Conservation (phyloP, 2,797 vertebrate species). For the Neosilurus hyrtlii region DNA sequence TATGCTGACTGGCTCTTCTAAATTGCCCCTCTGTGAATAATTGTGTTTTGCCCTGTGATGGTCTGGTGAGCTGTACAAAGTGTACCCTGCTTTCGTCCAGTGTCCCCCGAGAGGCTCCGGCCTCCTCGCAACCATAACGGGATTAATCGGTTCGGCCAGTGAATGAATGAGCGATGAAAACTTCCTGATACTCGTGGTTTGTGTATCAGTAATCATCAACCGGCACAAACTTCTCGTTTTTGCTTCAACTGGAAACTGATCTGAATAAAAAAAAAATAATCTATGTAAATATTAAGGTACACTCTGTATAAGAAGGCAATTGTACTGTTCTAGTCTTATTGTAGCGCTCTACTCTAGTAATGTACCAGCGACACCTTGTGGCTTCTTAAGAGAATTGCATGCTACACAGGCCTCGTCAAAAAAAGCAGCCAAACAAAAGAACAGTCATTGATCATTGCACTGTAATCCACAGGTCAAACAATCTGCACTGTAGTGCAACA, state of each 20-base stretch:
- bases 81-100: too few relatives aligned
- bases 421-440: not conserved
- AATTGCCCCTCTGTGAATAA: too few relatives aligned
- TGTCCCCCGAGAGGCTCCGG: too few relatives aligned
- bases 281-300: not conserved
- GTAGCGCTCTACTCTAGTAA: not conserved
- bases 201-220: not conserved
- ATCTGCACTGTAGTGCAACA: not conserved
- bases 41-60: too few relatives aligned
- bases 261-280: not conserved
- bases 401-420: not conserved
- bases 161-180: too few relatives aligned
- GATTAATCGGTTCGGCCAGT: too few relatives aligned
- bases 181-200: not conserved
- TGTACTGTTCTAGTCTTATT: not conserved
- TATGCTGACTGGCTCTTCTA: too few relatives aligned
- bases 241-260: not conserved
- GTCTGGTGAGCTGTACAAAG: too few relatives aligned
- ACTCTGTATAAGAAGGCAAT: not conserved
- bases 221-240: not conserved
- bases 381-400: conserved; percentile 11
- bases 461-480: not conserved
- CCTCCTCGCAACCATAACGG: too few relatives aligned
- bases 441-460: not conserved
- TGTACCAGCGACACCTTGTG: conserved; percentile 41